A percentile compares a stretch with the other conserved stretches of the same genome.
These are phyloP conservation scores for Esperia sulphurella DNA, from an alignment of 2,888 invertebrate species.

Conservation along the genomic window DNA sequence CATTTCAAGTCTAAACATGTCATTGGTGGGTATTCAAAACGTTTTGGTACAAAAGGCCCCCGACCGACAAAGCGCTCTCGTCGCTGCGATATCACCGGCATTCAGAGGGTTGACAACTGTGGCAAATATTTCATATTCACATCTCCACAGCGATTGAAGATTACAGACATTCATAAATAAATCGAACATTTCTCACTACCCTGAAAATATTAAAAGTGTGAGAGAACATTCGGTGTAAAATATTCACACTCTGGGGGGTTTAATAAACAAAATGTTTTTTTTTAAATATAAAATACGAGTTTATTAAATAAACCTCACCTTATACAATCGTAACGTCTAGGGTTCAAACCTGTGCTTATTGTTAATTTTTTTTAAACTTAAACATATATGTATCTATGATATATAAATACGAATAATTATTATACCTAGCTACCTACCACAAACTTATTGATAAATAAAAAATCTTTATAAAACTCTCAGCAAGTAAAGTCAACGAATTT, in stretches of 20 bases:
- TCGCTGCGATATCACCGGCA: constrained; percentile 34
- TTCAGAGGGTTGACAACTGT: constrained; percentile 38
- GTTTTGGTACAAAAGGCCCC: constrained; percentile 30
- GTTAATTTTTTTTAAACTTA: neutral
- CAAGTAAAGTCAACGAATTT: too few species aligned
- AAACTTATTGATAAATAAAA: too few species aligned
- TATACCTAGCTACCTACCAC: neutral
- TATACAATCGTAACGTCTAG: neutral
- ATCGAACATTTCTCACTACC: neutral
- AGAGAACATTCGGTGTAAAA: neutral
- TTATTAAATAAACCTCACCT: too few species aligned
- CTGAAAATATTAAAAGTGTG: neutral
- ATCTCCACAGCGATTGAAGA: neutral
- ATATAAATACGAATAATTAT: too few species aligned
- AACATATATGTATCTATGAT: too few species aligned
- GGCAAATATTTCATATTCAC: constrained; percentile 32
- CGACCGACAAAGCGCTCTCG: constrained; percentile 33
- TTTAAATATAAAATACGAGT: neutral
- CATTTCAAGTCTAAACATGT: constrained; percentile 46
- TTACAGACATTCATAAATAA: neutral
- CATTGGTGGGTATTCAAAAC: constrained; percentile 28
- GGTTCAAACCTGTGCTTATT: too few species aligned
- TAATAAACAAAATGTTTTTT: neutral
- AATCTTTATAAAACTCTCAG: too few species aligned
- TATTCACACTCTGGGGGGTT: neutral